Evolutionary conservation across 2,888 invertebrate genomes (phyloP).

Genomic region (Priocnemis perturbator): DNA sequence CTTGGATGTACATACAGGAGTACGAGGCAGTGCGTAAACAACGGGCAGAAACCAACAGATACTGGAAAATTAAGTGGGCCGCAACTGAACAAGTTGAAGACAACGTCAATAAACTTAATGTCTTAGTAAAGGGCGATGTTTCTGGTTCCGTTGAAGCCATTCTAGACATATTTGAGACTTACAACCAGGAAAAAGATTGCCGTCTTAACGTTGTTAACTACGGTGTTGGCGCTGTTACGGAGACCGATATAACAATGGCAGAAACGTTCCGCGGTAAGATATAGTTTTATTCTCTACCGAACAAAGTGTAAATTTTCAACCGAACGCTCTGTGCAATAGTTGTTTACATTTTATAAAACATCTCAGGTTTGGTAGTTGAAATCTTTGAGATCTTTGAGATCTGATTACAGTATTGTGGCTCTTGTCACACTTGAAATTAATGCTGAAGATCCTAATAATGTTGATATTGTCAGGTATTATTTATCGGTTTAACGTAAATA

Average conservation of each 20-base stretch:
- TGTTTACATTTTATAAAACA: not conserved
- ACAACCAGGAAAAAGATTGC: constrained; percentile 82
- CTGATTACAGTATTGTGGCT: not conserved
- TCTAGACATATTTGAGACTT: constrained; percentile 91
- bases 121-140: constrained; percentile 91
- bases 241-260: constrained; percentile 90
- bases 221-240: constrained; percentile 91
- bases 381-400: not conserved
- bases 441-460: not conserved
- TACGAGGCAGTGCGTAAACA: constrained; percentile 79
- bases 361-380: too few species aligned
- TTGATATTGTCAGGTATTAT: constrained; percentile 80
- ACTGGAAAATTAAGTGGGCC: too few species aligned
- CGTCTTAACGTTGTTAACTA: constrained; percentile 90
- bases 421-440: too few species aligned
- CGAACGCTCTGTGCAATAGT: constrained; percentile 12
- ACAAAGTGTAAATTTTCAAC: not conserved
- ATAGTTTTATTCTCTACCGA: not conserved
- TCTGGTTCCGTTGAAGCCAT: constrained; percentile 98
- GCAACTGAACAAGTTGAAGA: too few species aligned
- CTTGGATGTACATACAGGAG: constrained; percentile 65
- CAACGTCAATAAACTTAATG: constrained; percentile 77
- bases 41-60: constrained; percentile 62
- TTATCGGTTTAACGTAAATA: constrained; percentile 91
- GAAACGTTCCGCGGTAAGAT: constrained; percentile 80